Evolutionary conservation across 2,797 vertebrate genomes (phyloP).

Genomic region (Prionace glauca): DNA sequence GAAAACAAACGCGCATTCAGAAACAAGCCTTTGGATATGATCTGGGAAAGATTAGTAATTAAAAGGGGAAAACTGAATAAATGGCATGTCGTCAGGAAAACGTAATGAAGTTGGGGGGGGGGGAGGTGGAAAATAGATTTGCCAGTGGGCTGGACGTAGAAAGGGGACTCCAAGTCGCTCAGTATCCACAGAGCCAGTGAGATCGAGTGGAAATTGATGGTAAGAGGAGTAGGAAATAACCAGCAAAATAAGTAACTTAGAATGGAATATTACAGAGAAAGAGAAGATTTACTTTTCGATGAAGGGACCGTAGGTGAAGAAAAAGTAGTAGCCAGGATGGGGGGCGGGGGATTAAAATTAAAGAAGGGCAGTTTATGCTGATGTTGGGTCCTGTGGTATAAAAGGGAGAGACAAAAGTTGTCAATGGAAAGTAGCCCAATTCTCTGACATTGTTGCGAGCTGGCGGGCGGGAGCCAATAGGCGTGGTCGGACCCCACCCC

Average conservation of each 20-base stretch:
- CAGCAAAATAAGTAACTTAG: neutral
- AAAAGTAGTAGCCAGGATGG: neutral
- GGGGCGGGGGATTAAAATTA: neutral
- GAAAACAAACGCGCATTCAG: neutral
- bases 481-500: neutral
- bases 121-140: neutral
- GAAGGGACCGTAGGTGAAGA: neutral
- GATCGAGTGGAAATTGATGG: neutral
- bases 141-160: neutral
- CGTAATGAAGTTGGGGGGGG: neutral
- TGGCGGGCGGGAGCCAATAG: neutral
- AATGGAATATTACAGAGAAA: neutral
- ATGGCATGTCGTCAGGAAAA: neutral
- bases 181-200: neutral
- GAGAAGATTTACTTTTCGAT: neutral
- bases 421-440: neutral
- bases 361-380: neutral
- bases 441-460: neutral
- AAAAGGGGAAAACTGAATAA: neutral
- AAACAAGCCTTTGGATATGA: neutral
- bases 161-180: neutral
- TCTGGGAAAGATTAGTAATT: neutral
- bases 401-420: neutral
- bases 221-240: neutral
- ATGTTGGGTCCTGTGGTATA: neutral